phyloP scores from a whole-genome alignment of 2,113 vertebrate species.

The Azemiops feae region DNA sequence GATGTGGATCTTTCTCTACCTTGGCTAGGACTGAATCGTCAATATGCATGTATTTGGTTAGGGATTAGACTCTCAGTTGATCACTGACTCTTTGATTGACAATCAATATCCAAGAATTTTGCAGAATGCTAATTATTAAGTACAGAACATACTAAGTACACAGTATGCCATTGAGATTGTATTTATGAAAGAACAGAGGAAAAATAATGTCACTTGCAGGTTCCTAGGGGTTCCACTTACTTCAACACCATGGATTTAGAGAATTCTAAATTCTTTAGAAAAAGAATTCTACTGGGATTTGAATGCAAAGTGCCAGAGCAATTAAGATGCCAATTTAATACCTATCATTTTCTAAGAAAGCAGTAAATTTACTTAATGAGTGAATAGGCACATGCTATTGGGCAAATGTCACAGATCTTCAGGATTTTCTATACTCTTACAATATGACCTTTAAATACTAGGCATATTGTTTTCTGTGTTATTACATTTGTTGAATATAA shows the following conservation, averaged over 20 bases:
- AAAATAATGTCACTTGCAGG: not conserved
- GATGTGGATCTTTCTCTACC: not conserved
- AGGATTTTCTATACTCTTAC: not conserved
- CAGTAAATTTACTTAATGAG: constrained; percentile 25
- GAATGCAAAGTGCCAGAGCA: not conserved
- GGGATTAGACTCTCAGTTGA: not conserved
- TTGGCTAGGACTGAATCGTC: not conserved
- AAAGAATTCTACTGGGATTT: constrained; percentile 24
- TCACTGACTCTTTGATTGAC: not conserved
- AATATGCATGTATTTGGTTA: not conserved
- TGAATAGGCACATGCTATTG: constrained; percentile 29
- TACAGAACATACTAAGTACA: constrained; percentile 24
- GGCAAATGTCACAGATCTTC: constrained; percentile 14
- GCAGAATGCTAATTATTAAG: constrained; percentile 17
- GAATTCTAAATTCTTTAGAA: not conserved
- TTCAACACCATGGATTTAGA: not conserved
- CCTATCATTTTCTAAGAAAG: constrained; percentile 18
- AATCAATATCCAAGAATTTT: constrained; percentile 7
- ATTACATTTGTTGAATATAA: not conserved
- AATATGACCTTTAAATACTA: constrained; percentile 17
- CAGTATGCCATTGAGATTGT: constrained; percentile 1
- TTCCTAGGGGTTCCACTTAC: not conserved
- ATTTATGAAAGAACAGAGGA: constrained; percentile 10
- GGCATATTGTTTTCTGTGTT: not conserved
- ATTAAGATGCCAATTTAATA: constrained; percentile 23